phyloP scores from a whole-genome alignment of 2,888 invertebrate genomes.

The Cryptops parisi region DNA sequence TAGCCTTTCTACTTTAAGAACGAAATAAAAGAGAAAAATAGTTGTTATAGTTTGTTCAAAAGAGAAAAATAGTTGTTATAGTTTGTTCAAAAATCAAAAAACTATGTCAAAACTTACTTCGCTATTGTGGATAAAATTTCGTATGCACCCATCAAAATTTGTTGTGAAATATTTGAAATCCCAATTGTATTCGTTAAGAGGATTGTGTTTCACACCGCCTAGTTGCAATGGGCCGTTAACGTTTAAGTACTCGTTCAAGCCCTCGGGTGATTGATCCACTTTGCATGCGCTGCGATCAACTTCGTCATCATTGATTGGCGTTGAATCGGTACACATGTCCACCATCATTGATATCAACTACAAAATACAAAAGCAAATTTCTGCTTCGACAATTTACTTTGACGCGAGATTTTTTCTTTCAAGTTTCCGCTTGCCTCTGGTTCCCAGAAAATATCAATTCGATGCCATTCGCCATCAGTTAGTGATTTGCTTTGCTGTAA shows the following conservation, averaged over 20 bases:
- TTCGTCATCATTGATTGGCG: slow-evolving; percentile 1
- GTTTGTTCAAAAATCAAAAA: too few species aligned
- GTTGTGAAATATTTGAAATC: slow-evolving; percentile 48
- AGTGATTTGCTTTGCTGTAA: slow-evolving; percentile 50
- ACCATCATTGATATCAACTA: slow-evolving; percentile 48
- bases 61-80: too few species aligned
- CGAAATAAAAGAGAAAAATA: too few species aligned
- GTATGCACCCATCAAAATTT: slow-evolving; percentile 76
- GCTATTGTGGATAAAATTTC: slow-evolving; percentile 65
- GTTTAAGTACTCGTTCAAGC: slow-evolving; percentile 56
- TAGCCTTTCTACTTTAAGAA: too few species aligned
- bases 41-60: too few species aligned
- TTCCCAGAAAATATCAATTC: slow-evolving; percentile 57
- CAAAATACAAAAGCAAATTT: not conserved
- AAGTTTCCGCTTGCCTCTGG: slow-evolving; percentile 14
- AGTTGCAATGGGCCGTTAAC: slow-evolving; percentile 80
- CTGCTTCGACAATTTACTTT: not conserved
- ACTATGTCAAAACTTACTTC: slow-evolving; percentile 9
- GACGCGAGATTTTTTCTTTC: not conserved
- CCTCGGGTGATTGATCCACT: slow-evolving; percentile 68
- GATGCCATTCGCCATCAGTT: slow-evolving; percentile 72
- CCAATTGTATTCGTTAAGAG: slow-evolving; percentile 40
- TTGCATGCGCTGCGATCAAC: slow-evolving; percentile 78
- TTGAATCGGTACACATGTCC: slow-evolving; percentile 39
- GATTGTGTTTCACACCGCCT: slow-evolving; percentile 31